Evolutionary conservation across 1,140 invertebrate genomes (phyloP).

Genomic region (Holcopasites calliopsidis): DNA sequence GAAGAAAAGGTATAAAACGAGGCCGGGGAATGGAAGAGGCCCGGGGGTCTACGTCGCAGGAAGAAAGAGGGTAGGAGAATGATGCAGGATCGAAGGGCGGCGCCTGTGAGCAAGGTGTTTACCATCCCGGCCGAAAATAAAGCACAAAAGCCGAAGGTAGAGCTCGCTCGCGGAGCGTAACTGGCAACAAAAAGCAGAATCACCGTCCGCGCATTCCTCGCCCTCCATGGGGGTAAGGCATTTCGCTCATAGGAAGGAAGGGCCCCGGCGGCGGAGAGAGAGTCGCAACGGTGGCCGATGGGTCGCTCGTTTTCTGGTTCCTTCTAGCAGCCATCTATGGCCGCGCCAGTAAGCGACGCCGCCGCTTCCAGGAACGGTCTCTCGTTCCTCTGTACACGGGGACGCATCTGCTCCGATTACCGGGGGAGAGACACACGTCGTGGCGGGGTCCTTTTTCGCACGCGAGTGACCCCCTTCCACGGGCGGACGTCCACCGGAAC

Average conservation of each 20-base stretch:
- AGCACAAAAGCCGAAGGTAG: constrained; percentile 63
- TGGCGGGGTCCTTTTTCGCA: constrained; percentile 51
- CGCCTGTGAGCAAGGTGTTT: constrained; percentile 77
- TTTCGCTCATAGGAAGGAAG: constrained; percentile 25
- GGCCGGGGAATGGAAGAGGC: background rate
- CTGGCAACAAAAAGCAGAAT: constrained; percentile 72
- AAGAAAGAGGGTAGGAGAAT: constrained; percentile 58
- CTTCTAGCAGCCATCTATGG: constrained; percentile 35
- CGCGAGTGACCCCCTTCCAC: constrained; percentile 16
- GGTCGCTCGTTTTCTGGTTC: constrained; percentile 34
- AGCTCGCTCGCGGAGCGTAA: constrained; percentile 60
- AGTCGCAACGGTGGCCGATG: constrained; percentile 14
- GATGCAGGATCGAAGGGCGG: constrained; percentile 64
- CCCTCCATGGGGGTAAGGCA: constrained; percentile 56
- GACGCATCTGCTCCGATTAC: constrained; percentile 65
- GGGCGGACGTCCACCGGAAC: constrained; percentile 26
- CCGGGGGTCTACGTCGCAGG: background rate
- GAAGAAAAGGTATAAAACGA: background rate
- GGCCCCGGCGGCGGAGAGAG: background rate
- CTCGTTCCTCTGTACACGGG: constrained; percentile 22
- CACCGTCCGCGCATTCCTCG: constrained; percentile 61
- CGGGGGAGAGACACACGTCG: constrained; percentile 30
- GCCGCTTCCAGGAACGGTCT: constrained; percentile 56
- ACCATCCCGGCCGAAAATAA: constrained; percentile 77
- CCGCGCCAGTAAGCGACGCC: constrained; percentile 39